Base-by-base conservation (phyloP, 1,140 invertebrate species). In the Drosophila varians region DNA sequence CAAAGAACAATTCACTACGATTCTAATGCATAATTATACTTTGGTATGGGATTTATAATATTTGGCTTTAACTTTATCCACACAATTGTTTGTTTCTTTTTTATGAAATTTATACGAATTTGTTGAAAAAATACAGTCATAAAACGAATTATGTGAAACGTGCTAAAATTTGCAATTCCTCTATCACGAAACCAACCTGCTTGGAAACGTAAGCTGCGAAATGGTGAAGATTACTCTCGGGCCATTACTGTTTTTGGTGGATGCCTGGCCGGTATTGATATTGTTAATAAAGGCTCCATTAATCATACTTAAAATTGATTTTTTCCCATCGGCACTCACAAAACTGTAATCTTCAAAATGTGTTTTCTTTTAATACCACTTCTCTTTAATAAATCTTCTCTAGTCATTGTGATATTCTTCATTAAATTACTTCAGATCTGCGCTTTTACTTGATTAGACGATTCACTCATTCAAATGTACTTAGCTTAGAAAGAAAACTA, bases 71-170 rank as follows among this genome's bases (percentile, higher is more conserved):
- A 61, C 45, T 60, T 53, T 73, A 62, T 19, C 21, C 52, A 38
- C 58, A 55, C 56, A 55, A 65, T 75, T 79, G 75, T 77, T 83
- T 84, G 60, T 74, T 83, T 80, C 64, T 83, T 71, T 72, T 73
- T 62, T 66, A 77, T 78, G 64, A 18, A 84, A 84, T 79, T 84
- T 86, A 70, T 86, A 84, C 79, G 79, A 84, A 86, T 84, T 86
- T 86, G 76, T 87, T 76, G 69, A 74, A 56, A 70, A 65, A 80
- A 72, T 74, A 72, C 71, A 74, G 55, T 61, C 66, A 73, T 57
- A 74, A 83, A 84, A 68, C 45, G 21, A 45, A 70, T 40, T 55
- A 47, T 70, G 48, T 26, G 42, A 60, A 79, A 64, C 4, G 23
- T 47, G 43, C 31, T 70, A 57, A 28, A 62, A 82, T 77, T 70